These are phyloP conservation scores for Pantherophis alleghaniensis DNA, from an alignment of 2,797 vertebrate genomes.

Conservation along the genomic window DNA sequence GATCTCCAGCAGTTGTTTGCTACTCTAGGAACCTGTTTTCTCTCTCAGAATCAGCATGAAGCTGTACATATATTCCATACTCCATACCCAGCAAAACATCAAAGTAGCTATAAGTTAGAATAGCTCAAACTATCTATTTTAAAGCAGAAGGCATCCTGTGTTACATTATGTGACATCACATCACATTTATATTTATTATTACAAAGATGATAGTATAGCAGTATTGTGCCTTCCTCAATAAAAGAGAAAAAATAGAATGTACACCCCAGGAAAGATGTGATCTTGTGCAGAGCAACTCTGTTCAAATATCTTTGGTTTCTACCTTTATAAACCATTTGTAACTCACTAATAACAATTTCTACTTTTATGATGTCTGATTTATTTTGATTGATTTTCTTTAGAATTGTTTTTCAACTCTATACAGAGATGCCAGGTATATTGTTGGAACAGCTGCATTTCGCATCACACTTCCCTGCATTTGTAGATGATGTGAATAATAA, in stretches of 20 bases:
- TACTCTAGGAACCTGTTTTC: conserved; percentile 36
- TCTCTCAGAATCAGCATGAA: conserved; percentile 37
- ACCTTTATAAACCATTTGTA: conserved; percentile 43
- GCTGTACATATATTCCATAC: conserved; percentile 17
- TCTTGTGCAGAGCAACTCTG: conserved; percentile 46
- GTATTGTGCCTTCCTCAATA: conserved; percentile 7
- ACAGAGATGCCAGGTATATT: conserved; percentile 24
- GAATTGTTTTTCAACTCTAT: background rate
- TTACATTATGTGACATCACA: conserved; percentile 27
- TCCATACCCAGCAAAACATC: conserved; percentile 18
- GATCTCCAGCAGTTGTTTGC: background rate
- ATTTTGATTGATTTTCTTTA: background rate
- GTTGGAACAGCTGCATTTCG: conserved; percentile 24
- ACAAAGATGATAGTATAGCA: conserved; percentile 32
- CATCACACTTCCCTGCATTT: background rate
- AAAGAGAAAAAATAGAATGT: conserved; percentile 35
- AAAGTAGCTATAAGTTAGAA: conserved; percentile 26
- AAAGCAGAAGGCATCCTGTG: conserved; percentile 46
- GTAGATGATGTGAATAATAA: conserved; percentile 18
- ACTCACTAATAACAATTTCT: conserved; percentile 42
- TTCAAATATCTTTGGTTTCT: conserved; percentile 67
- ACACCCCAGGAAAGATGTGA: conserved; percentile 19
- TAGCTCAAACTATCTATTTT: conserved; percentile 12
- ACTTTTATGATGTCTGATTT: conserved; percentile 5
- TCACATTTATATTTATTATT: background rate